Percentiles rank a stretch among this genome's conserved stretches.
These are phyloP conservation scores for Glaucopsyche alexis DNA, from an alignment of 2,888 invertebrate genomes.

Conservation along the genomic window DNA sequence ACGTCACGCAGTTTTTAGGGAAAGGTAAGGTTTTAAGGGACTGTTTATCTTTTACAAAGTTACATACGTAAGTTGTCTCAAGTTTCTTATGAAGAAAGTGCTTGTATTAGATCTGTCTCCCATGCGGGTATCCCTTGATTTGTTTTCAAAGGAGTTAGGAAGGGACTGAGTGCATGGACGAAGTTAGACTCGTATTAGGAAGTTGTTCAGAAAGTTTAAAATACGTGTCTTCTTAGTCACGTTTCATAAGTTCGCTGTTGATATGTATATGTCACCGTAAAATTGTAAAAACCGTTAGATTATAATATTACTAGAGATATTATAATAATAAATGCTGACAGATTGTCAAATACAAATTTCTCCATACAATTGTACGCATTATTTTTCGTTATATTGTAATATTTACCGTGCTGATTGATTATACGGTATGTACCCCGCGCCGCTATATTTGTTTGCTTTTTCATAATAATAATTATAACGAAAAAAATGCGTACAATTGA, in stretches of 20 bases:
- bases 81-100: constrained; percentile 5
- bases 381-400: too few species aligned
- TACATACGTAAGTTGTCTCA: not conserved
- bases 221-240: not conserved
- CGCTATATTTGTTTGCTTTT: too few species aligned
- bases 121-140: constrained; percentile 20
- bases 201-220: constrained; percentile 1
- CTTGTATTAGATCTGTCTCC: constrained; percentile 8
- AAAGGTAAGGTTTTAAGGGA: not conserved
- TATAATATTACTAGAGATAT: too few species aligned
- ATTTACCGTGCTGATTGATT: too few species aligned
- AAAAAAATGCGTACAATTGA: too few species aligned
- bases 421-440: too few species aligned
- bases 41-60: not conserved
- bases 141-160: constrained; percentile 13
- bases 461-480: too few species aligned
- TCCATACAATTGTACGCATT: too few species aligned
- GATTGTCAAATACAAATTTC: too few species aligned
- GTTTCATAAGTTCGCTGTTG: not conserved
- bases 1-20: not conserved
- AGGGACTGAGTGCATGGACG: constrained; percentile 13
- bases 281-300: too few species aligned
- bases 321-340: too few species aligned
- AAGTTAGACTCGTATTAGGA: constrained; percentile 3
- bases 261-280: not conserved